Percentiles rank a stretch among this genome's conserved stretches.
phyloP scores from a whole-genome alignment of 2,797 vertebrate species.

The Miichthys miiuy region DNA sequence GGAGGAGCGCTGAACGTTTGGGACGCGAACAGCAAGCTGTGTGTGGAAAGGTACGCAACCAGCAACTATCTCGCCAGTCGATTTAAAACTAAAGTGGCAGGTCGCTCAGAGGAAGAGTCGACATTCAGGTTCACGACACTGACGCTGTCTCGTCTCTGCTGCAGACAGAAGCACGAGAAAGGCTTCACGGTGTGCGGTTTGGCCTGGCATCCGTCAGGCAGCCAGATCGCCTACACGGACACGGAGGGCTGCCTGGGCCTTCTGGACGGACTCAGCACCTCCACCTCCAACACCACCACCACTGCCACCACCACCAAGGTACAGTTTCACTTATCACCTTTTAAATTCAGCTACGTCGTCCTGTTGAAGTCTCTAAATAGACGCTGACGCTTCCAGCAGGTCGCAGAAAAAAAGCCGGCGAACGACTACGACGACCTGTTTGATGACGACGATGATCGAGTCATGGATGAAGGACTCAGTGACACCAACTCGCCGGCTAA shows the following conservation, averaged over 20 bases:
- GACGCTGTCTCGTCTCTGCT: slow-evolving; percentile 18
- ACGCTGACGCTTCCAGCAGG: slow-evolving; percentile 35
- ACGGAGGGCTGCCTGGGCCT: slow-evolving; percentile 94
- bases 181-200: slow-evolving; percentile 91
- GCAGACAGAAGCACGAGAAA: slow-evolving; percentile 95
- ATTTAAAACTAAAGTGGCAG: neutral
- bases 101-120: too few species aligned
- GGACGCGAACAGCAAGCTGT: slow-evolving; percentile 88
- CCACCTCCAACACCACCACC: slow-evolving; percentile 16
- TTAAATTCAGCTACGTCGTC: neutral
- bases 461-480: slow-evolving; percentile 85
- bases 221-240: slow-evolving; percentile 93
- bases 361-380: too few species aligned
- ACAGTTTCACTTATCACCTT: neutral
- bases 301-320: slow-evolving; percentile 69
- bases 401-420: slow-evolving; percentile 36
- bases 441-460: slow-evolving; percentile 88
- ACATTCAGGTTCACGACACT: neutral
- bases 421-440: slow-evolving; percentile 91
- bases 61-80: too few species aligned
- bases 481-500: slow-evolving; percentile 84
- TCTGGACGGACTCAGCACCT: slow-evolving; percentile 85
- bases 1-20: slow-evolving; percentile 90
- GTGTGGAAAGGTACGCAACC: slow-evolving; percentile 91
- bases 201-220: slow-evolving; percentile 91